Base-by-base conservation (phyloP, 2,797 vertebrate species). In the Neoniphon sammara region DNA sequence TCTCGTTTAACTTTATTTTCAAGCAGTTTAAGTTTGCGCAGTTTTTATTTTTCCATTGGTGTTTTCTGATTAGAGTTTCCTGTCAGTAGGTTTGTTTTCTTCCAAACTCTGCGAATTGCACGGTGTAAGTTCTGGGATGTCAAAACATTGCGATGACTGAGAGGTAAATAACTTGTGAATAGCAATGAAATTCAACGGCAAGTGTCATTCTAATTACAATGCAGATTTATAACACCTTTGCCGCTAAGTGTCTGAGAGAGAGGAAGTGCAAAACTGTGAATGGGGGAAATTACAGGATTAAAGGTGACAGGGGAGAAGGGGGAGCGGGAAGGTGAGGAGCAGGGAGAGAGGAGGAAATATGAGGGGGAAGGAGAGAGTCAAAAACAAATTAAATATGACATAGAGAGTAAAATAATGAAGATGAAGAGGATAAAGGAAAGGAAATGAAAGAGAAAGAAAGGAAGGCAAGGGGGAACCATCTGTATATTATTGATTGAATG, bases 401-500 rank as follows among this genome's bases (percentile, higher is more conserved):
- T 3, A 18, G 63, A 53, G 67, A 59, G 53, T 20, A 60, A 72
- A 84, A 80, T 82, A 75, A 85, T 81, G 68, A 87, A 63, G 75
- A 78, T 56, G 27, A 71, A 50, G 59, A 44, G 63, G 44, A 77
- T 75, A 62, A 72, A 77, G 42, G 68, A 53, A 50, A 69, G 50
- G 77, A 81, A 69, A 78, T 79, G 60, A 80, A 77, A 69, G 55
- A 67, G 42, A 30, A 57, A 62, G 44, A 81, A 53, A 66, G 75
- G 60, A 77, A 71, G 76, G 56, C 44, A 20, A 81, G 55, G 56
- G 68, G 77, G 68, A 61, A 46, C 76, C 27, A 68, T 80, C 74
- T 81, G 73, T 81, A 73, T 82, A 20, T 77, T 92, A 90, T 90
- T 87, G 90, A 92, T 91, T 78, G 75, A 68, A 66, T 77, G 84